Base-by-base conservation (phyloP, 2,113 vertebrate species). In the Oncorhynchus mykiss region DNA sequence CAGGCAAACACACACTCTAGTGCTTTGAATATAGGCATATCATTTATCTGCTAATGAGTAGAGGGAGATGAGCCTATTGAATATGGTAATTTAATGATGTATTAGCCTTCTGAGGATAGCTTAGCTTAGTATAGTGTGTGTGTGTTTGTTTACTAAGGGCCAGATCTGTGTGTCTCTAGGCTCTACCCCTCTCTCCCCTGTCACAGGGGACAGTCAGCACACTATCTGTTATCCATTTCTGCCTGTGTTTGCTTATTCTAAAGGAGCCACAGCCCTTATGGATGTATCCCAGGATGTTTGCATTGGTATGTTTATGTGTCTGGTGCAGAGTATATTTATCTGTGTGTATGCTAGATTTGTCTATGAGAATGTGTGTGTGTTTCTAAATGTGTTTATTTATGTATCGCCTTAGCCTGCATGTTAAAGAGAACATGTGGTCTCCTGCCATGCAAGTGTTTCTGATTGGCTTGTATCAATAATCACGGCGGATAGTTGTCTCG, bases 1-100 rank as follows among this genome's bases (percentile, higher is more conserved):
- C 45, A 74, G 54, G 34, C 57, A 66, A 11, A 88, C 86, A 87
- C 80, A 85, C 88, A 85, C 70, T 77, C 88, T 83, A 95, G 94
- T 96, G 93, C 95, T 95, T 95, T 96, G 96, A 97, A 96, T 97
- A 96, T 95, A 95, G 95, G 95, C 94, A 95, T 96, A 97, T 96
- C 95, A 95, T 95, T 94, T 95, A 95, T 95, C 95, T 96, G 94
- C 95, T 97, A 96, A 96, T 94, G 94, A 96, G 95, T 91, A 95
- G 92, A 86, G 95, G 95, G 95, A 96, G 96, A 96, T 96, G 95
- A 96, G 95, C 93, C 95, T 95, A 95, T 97, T 97, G 95, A 97
- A 97, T 97, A 98, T 97, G 96, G 91, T 96, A 96, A 98, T 98
- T 96, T 96, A 95, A 95, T 94, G 93, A 93, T 93, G 92, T 95